Evolutionary conservation across 2,888 invertebrate genomes (phyloP), one percentile per base, ranked within the genome.

Genomic region (Sabellastarte sp.): DNA sequence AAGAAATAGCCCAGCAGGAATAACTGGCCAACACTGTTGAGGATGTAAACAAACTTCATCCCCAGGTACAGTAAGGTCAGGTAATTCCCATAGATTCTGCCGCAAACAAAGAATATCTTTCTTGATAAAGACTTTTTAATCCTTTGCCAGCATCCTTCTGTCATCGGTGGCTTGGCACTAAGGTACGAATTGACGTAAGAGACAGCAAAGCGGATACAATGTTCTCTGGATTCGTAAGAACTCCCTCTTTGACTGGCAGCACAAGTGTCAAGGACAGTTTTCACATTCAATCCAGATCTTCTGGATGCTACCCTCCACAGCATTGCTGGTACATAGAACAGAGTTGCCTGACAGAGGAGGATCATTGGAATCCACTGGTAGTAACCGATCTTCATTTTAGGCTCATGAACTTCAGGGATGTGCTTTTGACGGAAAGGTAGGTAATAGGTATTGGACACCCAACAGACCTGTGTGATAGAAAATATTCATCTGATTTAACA

Each of bases 391-490:
- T 84, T 81, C 62, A 79, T 73, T 57, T 81, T 78, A 61, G 77
- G 73, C 63, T 80, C 76, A 57, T 77, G 75, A 41, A 80, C 80
- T 41, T 82, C 77, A 1, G 83, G 82, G 55, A 84, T 74, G 57
- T 80, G 77, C 64, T 85, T 83, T 70, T 84, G 76, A 5, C 5
- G 28, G 68, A 85, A 80, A 63, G 83, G 83, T 26, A 86, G 77
- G 73, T 82, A 85, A 70, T 85, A 86, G 33, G 85, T 86, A 74
- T 85, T 85, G 67, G 84, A 84, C 31, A 86, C 84, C 85, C 83
- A 86, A 73, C 85, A 85, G 60, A 85, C 85, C 71, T 83, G 28
- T 20, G 20, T n/a, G n/a, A n/a, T n/a, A n/a, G n/a, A n/a, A n/a
- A n/a, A n/a, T n/a, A n/a, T n/a, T n/a, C n/a, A n/a, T n/a, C n/a